Conservation (phyloP, 2,113 vertebrate genomes). For the Sialia sialis region DNA sequence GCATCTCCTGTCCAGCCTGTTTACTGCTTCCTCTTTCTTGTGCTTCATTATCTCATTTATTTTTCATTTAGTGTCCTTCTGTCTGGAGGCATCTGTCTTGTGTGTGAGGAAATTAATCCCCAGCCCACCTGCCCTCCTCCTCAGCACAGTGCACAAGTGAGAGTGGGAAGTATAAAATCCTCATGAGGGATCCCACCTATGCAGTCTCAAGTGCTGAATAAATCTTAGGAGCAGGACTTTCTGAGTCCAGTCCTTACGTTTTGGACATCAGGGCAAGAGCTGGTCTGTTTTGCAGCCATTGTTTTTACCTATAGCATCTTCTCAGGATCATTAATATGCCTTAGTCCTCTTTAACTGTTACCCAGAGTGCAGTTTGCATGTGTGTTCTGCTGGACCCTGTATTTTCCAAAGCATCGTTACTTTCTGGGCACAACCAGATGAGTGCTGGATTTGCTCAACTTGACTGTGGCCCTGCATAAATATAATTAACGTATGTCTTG, state of each 20-base stretch:
- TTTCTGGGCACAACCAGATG: background rate
- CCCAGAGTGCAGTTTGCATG: background rate
- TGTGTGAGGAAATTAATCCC: background rate
- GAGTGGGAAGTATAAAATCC: background rate
- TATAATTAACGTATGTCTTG: background rate
- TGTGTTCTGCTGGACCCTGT: background rate
- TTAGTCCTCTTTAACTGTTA: background rate
- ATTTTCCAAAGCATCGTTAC: background rate
- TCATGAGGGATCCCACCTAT: background rate
- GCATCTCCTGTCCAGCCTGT: background rate
- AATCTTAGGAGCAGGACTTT: background rate
- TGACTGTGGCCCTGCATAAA: background rate
- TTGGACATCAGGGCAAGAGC: background rate
- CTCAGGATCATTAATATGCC: background rate
- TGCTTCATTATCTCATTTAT: background rate
- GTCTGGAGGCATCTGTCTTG: background rate
- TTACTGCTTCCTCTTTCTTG: background rate
- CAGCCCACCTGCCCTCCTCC: background rate
- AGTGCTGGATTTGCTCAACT: background rate
- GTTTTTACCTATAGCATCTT: background rate
- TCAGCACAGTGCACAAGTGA: background rate
- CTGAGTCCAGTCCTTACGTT: background rate
- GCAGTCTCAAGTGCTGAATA: background rate
- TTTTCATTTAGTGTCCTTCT: background rate
- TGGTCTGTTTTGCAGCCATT: background rate